A percentile compares a stretch with the other conserved stretches of the same genome.
Evolutionary conservation across 35 echinoderm and acorn worm genomes (phyloP).

Genomic region (Acanthaster planci): DNA sequence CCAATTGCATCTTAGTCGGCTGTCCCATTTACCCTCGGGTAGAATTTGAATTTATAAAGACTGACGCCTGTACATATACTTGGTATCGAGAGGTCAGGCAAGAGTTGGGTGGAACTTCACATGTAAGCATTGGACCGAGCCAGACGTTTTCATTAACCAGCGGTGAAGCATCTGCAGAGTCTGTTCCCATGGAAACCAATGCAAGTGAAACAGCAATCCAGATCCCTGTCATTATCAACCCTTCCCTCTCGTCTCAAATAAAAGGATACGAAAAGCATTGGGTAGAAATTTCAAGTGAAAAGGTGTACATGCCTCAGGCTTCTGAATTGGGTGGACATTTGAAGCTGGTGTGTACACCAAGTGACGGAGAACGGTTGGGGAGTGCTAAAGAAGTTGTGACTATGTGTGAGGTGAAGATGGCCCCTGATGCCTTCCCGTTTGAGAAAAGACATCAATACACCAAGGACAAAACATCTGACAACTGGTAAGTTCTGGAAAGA

Average conservation of each 20-base stretch:
- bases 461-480: conserved; percentile 44
- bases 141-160: background rate
- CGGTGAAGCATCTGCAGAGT: background rate
- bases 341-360: conserved; percentile 56
- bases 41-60: conserved; percentile 58
- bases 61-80: conserved; percentile 33
- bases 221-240: background rate
- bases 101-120: background rate
- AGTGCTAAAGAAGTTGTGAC: conserved; percentile 38
- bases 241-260: background rate
- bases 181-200: conserved; percentile 26
- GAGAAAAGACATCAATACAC: conserved; percentile 63
- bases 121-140: background rate
- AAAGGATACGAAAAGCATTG: conserved; percentile 30
- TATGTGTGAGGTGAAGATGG: conserved; percentile 19
- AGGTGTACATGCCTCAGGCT: conserved; percentile 53
- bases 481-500: conserved; percentile 29
- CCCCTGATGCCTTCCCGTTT: conserved; percentile 70
- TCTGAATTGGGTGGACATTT: conserved; percentile 45
- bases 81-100: conserved; percentile 52
- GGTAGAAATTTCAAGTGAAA: conserved; percentile 49
- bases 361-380: conserved; percentile 52
- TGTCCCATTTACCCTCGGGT: conserved; percentile 73
- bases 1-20: conserved; percentile 53
- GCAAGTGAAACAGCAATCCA: background rate